Base-by-base conservation (phyloP, 2,113 vertebrate species). In the Morone saxatilis region DNA sequence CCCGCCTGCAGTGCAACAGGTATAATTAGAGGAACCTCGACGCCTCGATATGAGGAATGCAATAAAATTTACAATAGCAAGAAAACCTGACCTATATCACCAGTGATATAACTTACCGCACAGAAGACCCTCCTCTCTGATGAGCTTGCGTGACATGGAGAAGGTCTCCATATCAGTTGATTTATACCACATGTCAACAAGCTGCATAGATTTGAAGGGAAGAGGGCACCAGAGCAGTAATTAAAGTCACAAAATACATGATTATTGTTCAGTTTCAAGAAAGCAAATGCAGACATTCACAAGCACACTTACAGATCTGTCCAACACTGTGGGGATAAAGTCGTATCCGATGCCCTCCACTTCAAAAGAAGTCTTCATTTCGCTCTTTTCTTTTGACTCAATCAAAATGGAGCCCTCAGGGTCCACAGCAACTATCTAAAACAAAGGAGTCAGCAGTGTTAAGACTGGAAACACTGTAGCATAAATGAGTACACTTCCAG, bases 341-440 rank as follows among this genome's bases (percentile, higher is more conserved):
- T 98, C 97, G 0, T 97, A 97, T 67, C 97, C 97, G 0, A 99
- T 98, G 38, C 98, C 98, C 61, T 99, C 98, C 80, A 99, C 97
- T 90, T 99, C 97, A 0, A 97, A 98, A 38, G 8, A 81, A 0
- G 92, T 95, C 90, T 94, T 95, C 0, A 96, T 96, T 83, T 51
- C 89, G 80, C 96, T 96, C 72, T 97, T 81, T 5, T 94, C 94
- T 22, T 96, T 95, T 0, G 97, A 97, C 20, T 91, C 83, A 1
- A 94, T 96, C 0, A 97, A 95, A 87, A 97, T 95, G 59, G 97
- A 98, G 53, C 97, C 97, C 80, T 97, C 96, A 0, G 97, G 98
- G 69, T 98, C 97, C 78, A 97, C 97, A 12, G 94, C 96, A 7
- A 99, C 91, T 63, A 99, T 94, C 98, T 99, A 73, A 54, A 48